Percentiles rank a stretch among this genome's conserved stretches.
Evolutionary conservation across 1,140 invertebrate genomes (phyloP).

Genomic region (Philopotamus ludificatus): DNA sequence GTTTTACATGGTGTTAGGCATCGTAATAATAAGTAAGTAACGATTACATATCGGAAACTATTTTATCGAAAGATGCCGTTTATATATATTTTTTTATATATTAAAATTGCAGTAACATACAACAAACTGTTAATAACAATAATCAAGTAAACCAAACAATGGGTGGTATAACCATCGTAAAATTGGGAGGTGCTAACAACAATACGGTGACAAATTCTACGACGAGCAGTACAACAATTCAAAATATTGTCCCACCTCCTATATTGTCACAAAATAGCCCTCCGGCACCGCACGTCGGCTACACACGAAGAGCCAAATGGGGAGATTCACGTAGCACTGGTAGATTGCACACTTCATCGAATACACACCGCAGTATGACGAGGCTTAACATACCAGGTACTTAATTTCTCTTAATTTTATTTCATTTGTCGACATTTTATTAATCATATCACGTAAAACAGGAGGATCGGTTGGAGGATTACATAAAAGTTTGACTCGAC

Average conservation of each 20-base stretch:
- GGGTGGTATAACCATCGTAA: constrained; percentile 73
- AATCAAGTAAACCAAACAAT: constrained; percentile 67
- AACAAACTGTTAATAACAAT: constrained; percentile 14
- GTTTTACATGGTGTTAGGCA: constrained; percentile 70
- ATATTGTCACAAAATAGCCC: constrained; percentile 32
- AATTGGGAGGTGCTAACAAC: constrained; percentile 59
- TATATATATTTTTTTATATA: no score
- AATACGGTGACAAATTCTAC: constrained; percentile 30
- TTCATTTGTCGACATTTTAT: no score
- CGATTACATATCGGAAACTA: no score
- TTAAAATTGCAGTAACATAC: constrained; percentile 30
- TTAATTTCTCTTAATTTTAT: constrained; percentile 21
- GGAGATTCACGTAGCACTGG: constrained; percentile 70
- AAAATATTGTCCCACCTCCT: constrained; percentile 4
- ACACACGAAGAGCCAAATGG: constrained; percentile 62
- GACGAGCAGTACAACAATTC: neutral
- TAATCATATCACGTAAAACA: no score
- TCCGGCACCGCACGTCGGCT: constrained; percentile 51
- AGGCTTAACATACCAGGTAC: constrained; percentile 66
- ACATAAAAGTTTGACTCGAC: constrained; percentile 78
- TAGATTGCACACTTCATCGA: constrained; percentile 64
- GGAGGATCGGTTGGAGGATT: constrained; percentile 72
- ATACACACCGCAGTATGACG: constrained; percentile 72
- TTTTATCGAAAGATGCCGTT: neutral
- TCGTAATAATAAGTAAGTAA: constrained; percentile 56